phyloP scores from a whole-genome alignment of 2,888 invertebrate species.

The Gisinianus flammeolus region DNA sequence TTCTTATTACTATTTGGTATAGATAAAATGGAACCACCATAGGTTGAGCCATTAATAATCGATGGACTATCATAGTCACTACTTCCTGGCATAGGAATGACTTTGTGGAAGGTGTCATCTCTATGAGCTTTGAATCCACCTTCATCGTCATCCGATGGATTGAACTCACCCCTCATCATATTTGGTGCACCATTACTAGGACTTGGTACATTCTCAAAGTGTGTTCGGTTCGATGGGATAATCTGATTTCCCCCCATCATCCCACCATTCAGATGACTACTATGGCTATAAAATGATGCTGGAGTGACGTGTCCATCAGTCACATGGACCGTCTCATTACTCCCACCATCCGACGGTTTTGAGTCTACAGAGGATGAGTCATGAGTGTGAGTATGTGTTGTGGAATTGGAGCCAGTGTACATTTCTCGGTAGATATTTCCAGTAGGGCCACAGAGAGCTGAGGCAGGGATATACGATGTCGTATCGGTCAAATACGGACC shows the following conservation, averaged over 20 bases:
- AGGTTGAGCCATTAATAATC: slow-evolving; percentile 58
- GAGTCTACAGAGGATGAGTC: slow-evolving; percentile 58
- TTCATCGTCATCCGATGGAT: slow-evolving; percentile 57
- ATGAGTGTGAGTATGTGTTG: slow-evolving; percentile 54
- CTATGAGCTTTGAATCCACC: slow-evolving; percentile 52
- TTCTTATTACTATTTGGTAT: slow-evolving; percentile 59
- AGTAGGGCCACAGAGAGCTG: slow-evolving; percentile 54
- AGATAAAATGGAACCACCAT: slow-evolving; percentile 57
- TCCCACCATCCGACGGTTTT: slow-evolving; percentile 57
- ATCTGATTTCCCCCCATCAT: not conserved
- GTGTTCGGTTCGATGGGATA: slow-evolving; percentile 8
- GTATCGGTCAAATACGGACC: slow-evolving; percentile 52
- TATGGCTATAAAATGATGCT: slow-evolving; percentile 51
- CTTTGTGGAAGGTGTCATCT: slow-evolving; percentile 55
- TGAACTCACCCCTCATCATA: slow-evolving; percentile 31
- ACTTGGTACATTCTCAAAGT: slow-evolving; percentile 41
- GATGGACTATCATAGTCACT: slow-evolving; percentile 58
- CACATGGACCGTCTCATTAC: slow-evolving; percentile 57
- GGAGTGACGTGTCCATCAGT: slow-evolving; percentile 55
- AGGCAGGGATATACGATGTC: slow-evolving; percentile 57
- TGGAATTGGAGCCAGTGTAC: slow-evolving; percentile 56
- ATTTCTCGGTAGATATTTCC: slow-evolving; percentile 57
- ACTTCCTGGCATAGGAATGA: slow-evolving; percentile 56
- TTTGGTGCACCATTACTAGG: slow-evolving; percentile 28
- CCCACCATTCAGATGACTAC: slow-evolving; percentile 30